Percentiles rank a stretch among this genome's conserved stretches.
These are phyloP conservation scores for Doryteuthis pealeii DNA, from an alignment of 1,140 invertebrate genomes.

Conservation along the genomic window DNA sequence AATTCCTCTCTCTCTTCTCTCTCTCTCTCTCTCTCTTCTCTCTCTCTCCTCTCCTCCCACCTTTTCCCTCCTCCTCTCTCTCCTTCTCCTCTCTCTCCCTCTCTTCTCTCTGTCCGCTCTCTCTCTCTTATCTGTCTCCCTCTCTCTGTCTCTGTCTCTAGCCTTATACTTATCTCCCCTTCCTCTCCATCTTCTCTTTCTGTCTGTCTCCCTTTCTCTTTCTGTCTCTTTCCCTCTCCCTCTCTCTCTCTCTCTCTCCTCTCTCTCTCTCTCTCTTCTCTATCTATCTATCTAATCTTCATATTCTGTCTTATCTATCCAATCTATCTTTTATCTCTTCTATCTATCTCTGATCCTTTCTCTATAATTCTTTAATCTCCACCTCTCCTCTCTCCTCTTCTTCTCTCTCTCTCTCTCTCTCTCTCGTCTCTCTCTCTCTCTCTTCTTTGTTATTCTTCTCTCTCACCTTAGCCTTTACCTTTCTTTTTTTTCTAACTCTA, in stretches of 20 bases:
- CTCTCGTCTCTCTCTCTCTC: slow-evolving; percentile 3
- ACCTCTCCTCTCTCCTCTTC: no score
- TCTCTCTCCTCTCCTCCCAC: not conserved
- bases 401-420: not conserved
- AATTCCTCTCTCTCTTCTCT: not conserved
- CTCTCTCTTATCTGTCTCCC: not conserved
- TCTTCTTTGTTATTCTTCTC: no score
- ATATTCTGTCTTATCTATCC: no score
- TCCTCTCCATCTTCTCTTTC: not conserved
- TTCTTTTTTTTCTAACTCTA: not conserved
- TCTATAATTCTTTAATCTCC: not conserved
- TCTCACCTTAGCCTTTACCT: not conserved
- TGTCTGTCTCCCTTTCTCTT: not conserved
- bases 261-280: not conserved
- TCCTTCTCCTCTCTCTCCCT: not conserved
- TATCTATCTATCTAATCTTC: not conserved
- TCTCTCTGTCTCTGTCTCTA: not conserved
- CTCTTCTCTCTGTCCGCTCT: not conserved
- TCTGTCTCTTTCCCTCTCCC: not conserved
- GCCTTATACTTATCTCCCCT: not conserved
- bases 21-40: not conserved
- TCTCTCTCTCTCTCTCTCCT: not conserved
- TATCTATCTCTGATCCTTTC: not conserved
- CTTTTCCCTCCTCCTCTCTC: not conserved
- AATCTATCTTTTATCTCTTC: not conserved